Conservation (phyloP, 2,888 invertebrate species). For the Amphipoea lucens region DNA sequence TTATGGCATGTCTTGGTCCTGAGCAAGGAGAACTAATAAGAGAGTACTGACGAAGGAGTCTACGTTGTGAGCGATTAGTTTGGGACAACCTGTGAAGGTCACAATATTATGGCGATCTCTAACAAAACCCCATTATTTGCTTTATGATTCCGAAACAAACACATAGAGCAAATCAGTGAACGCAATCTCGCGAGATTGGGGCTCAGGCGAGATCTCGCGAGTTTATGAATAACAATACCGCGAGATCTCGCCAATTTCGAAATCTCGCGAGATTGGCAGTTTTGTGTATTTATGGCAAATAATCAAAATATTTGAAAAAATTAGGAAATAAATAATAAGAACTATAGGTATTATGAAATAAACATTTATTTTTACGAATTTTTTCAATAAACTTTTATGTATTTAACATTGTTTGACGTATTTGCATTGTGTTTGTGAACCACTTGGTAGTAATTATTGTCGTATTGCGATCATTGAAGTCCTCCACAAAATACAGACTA, state of each 20-base stretch:
- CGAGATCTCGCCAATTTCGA: too few relatives aligned
- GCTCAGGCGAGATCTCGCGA: too few relatives aligned
- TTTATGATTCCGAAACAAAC: not conserved
- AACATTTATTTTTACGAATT: too few relatives aligned
- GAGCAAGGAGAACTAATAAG: not conserved
- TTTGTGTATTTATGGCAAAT: too few relatives aligned
- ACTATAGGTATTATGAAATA: too few relatives aligned
- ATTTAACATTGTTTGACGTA: too few relatives aligned
- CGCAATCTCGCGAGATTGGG: too few relatives aligned
- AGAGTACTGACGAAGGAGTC: not conserved
- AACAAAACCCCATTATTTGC: constrained; percentile 31
- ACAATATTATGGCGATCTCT: constrained; percentile 7
- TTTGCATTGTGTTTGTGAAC: constrained; percentile 4
- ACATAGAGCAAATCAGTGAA: not conserved
- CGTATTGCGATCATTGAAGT: not conserved
- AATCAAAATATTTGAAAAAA: too few relatives aligned
- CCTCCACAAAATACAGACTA: not conserved
- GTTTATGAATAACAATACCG: too few relatives aligned
- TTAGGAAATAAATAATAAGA: too few relatives aligned
- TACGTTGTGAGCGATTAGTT: not conserved
- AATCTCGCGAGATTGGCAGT: too few relatives aligned
- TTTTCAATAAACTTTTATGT: too few relatives aligned
- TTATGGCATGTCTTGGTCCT: not conserved
- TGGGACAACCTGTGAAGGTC: constrained; percentile 25
- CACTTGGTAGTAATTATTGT: not conserved